Evolutionary conservation across 2,797 vertebrate genomes (phyloP).

Genomic region (Sphenopsis melanotis): DNA sequence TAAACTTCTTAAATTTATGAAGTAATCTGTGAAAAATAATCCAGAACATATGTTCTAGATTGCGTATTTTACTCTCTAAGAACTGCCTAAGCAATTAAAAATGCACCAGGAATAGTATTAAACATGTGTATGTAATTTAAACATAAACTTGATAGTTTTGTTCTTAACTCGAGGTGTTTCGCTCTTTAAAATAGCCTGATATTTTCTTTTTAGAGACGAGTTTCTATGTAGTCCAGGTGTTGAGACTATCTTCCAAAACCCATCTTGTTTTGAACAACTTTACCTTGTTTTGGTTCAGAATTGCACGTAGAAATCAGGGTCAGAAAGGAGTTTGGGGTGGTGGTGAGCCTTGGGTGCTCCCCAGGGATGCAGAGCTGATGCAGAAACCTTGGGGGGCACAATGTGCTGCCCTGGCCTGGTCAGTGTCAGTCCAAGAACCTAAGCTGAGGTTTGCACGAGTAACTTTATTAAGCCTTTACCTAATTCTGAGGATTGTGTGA

Average conservation of each 20-base stretch:
- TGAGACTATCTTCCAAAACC: not conserved
- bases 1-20: slow-evolving; percentile 60
- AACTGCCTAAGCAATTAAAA: slow-evolving; percentile 41
- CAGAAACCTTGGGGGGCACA: not conserved
- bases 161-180: not conserved
- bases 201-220: not conserved
- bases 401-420: not conserved
- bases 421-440: not conserved
- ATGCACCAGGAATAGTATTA: slow-evolving; percentile 1
- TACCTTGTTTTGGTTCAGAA: not conserved
- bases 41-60: slow-evolving; percentile 27
- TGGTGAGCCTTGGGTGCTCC: not conserved
- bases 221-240: fast-evolving
- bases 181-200: not conserved
- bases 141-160: not conserved
- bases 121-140: not conserved
- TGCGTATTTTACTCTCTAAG: not conserved
- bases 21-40: slow-evolving; percentile 48
- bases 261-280: not conserved
- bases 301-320: fast-evolving
- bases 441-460: not conserved
- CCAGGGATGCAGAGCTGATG: not conserved
- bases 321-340: fast-evolving
- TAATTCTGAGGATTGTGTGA: not conserved
- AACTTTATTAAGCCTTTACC: not conserved